Evolutionary conservation across 2,113 vertebrate genomes (phyloP), one percentile per base, ranked within the genome.

Genomic region (Phasianus colchicus): DNA sequence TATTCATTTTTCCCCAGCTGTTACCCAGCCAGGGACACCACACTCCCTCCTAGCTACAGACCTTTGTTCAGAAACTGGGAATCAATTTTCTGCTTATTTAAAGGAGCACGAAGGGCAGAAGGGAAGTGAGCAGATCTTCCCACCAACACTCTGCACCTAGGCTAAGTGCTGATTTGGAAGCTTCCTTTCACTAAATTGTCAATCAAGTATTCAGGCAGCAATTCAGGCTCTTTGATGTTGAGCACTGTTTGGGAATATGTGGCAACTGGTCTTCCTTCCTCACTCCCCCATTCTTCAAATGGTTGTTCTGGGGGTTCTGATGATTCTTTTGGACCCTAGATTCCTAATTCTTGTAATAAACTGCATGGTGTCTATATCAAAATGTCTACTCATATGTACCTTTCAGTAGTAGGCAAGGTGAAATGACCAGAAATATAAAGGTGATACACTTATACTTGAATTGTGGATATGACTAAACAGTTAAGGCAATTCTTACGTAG

Each of bases 1-100:
- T 83, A 20, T 67, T 96, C 65, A 61, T 42, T 91, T 88, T 69
- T 24, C 72, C 94, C 82, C 91, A 95, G 91, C 72, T 96, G 92
- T 86, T 95, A 83, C 57, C 58, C 85, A 92, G 65, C n/a, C 69
- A 81, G 88, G 61, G 65, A 91, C 47, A 88, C 40, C n/a, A 70
- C 25, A 55, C 50, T 86, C 34, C 69, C 84, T 79, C 72, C 60
- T 63, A 76, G 75, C 55, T 89, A 65, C 57, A 77, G 61, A 80
- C 47, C 72, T 91, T 83, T 88, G 38, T 72, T 92, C 55, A 89
- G 85, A 91, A 95, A 64, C 2, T 22, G 30, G 42, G 47, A 91
- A 93, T 77, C 38, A 47, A 81, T 92, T 95, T 92, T 88, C 78
- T 67, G 32, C 55, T 67, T 73, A 63, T 89, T 89, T 86, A 67